phyloP scores from a whole-genome alignment of 1,140 invertebrate genomes.

The Neotoxoptera formosana region DNA sequence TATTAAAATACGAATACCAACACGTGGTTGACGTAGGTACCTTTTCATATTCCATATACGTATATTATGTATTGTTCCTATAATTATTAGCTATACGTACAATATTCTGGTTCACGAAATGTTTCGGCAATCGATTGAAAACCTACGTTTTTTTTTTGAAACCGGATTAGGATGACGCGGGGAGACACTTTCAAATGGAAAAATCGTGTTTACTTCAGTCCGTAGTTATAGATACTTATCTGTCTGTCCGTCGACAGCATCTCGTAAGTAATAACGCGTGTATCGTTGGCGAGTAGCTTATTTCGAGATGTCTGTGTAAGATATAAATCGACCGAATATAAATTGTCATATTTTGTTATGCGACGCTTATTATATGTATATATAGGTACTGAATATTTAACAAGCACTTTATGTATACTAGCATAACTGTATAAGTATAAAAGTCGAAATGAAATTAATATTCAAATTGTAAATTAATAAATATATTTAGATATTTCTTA shows the following conservation, averaged over 20 bases:
- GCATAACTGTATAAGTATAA: no score
- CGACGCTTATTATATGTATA: no score
- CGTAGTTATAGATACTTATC: background rate
- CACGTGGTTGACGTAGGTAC: background rate
- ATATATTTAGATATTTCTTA: background rate
- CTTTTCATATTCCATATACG: background rate
- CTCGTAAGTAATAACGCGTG: background rate
- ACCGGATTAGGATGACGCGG: background rate
- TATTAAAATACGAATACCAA: no score
- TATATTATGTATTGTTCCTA: background rate
- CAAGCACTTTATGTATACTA: no score
- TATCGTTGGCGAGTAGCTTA: background rate
- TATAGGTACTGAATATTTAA: no score
- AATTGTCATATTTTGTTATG: background rate
- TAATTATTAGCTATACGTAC: no score
- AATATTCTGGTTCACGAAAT: background rate
- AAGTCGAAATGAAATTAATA: background rate
- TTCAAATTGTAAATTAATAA: background rate
- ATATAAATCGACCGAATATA: background rate
- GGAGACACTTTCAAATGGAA: slow-evolving; percentile 1
- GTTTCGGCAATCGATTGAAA: background rate
- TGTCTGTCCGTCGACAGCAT: background rate
- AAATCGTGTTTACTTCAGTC: background rate
- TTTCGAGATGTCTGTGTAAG: background rate
- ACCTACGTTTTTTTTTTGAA: background rate